Conservation (phyloP, 2,888 invertebrate species). For the Drosophila leonis region DNA sequence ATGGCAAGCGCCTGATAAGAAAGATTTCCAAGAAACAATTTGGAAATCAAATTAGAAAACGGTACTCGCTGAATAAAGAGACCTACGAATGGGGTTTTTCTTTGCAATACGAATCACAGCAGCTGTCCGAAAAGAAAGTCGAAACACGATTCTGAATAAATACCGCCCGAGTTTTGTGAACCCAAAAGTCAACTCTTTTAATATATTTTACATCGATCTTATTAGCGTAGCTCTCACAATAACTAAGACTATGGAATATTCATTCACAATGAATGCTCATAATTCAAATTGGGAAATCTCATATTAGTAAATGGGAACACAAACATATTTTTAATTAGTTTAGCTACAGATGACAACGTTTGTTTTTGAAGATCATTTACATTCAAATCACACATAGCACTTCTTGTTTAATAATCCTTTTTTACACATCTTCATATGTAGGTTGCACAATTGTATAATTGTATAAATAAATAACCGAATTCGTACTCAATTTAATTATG, state of each 20-base stretch:
- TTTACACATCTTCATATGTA: not conserved
- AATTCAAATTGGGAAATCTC: too few species aligned
- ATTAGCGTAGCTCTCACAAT: not conserved
- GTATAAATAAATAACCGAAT: not conserved
- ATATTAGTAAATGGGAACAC: not conserved
- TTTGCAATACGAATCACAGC: not conserved
- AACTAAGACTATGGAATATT: not conserved
- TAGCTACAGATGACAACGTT: too few species aligned
- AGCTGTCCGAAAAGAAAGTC: slow-evolving; percentile 22
- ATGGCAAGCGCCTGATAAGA: slow-evolving; percentile 26
- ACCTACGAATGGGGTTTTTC: slow-evolving; percentile 12
- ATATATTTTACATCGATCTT: not conserved
- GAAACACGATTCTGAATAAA: slow-evolving; percentile 8
- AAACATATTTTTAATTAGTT: not conserved
- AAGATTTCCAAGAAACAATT: slow-evolving; percentile 27
- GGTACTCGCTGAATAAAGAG: slow-evolving; percentile 42
- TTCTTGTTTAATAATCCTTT: not conserved
- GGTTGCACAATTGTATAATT: not conserved
- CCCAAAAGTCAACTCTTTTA: not conserved
- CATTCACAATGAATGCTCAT: not conserved
- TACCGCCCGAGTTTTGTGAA: slow-evolving; percentile 6
- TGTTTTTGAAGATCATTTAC: not conserved
- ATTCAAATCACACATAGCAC: not conserved
- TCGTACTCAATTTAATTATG: not conserved
- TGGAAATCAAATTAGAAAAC: slow-evolving; percentile 59